A percentile compares a stretch with the other conserved stretches of the same genome.
Conservation (phyloP, 2,888 invertebrate species). For the Drosophila rellima region DNA sequence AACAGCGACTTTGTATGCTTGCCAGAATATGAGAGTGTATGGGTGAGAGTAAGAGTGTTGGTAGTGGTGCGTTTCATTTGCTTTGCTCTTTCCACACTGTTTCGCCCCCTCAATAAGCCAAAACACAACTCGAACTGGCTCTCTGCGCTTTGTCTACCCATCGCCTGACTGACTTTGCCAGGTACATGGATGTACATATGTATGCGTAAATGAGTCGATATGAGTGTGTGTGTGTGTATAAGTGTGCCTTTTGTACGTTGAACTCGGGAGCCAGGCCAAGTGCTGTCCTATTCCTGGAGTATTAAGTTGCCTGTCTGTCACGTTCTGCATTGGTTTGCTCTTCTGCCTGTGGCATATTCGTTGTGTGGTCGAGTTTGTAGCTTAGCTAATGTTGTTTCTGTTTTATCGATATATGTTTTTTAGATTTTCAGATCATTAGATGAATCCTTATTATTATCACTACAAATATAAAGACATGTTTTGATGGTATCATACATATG, state of each 20-base stretch:
- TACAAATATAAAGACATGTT: too few species aligned
- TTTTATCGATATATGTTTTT: too few species aligned
- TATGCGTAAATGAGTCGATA: not conserved
- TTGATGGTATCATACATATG: too few species aligned
- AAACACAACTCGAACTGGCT: slow-evolving; percentile 78
- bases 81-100: slow-evolving; percentile 55
- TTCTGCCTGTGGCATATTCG: not conserved
- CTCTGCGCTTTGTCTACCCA: slow-evolving; percentile 69
- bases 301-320: slow-evolving; percentile 46
- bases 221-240: slow-evolving; percentile 28
- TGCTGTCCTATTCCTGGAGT: slow-evolving; percentile 57
- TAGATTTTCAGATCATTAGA: too few species aligned
- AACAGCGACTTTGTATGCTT: slow-evolving; percentile 57
- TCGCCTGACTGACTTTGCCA: slow-evolving; percentile 52
- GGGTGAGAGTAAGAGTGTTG: slow-evolving; percentile 18
- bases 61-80: slow-evolving; percentile 65
- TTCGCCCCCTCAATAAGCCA: slow-evolving; percentile 68
- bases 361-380: slow-evolving; percentile 1
- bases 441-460: too few species aligned
- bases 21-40: slow-evolving; percentile 18
- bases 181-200: slow-evolving; percentile 25
- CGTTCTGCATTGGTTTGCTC: slow-evolving; percentile 36
- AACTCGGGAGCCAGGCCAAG: slow-evolving; percentile 54
- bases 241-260: slow-evolving; percentile 67
- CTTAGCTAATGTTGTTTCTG: not conserved